Percentiles rank a stretch among this genome's conserved stretches.
Evolutionary conservation across 2,888 invertebrate genomes (phyloP).

Genomic region (Thera obeliscata): DNA sequence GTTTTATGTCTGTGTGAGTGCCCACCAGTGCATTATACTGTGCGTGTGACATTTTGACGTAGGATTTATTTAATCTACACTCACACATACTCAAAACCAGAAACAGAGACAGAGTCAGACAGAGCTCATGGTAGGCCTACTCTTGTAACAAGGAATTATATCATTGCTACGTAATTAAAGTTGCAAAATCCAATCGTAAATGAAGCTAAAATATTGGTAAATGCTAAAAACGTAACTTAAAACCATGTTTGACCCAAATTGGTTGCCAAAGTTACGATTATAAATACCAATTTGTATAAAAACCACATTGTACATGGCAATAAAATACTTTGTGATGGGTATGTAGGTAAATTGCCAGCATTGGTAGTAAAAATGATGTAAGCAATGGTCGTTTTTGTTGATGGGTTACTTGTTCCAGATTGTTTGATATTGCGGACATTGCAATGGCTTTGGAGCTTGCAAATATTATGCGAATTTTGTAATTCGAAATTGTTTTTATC

Average conservation of each 20-base stretch:
- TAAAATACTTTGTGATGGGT: constrained; percentile 1
- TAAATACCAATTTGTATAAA: constrained; percentile 18
- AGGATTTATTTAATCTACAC: too few relatives aligned
- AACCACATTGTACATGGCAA: background rate
- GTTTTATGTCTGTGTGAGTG: too few relatives aligned
- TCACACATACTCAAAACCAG: too few relatives aligned
- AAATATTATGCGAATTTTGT: too few relatives aligned
- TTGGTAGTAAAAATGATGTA: constrained; percentile 2
- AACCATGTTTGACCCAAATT: constrained; percentile 15
- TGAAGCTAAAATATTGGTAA: background rate
- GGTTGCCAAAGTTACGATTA: background rate
- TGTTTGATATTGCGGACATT: too few relatives aligned
- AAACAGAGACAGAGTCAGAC: too few relatives aligned
- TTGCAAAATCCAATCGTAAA: constrained; percentile 14
- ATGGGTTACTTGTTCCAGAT: too few relatives aligned
- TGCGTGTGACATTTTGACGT: too few relatives aligned
- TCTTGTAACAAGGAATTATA: constrained; percentile 1
- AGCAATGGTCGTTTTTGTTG: background rate
- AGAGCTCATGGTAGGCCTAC: too few relatives aligned
- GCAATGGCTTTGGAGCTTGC: too few relatives aligned
- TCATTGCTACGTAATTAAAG: background rate
- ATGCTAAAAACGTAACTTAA: constrained; percentile 1
- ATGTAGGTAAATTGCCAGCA: constrained; percentile 12
- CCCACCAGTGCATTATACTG: too few relatives aligned
- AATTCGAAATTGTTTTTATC: too few relatives aligned